These are phyloP conservation scores for Melanaphis sacchari DNA, from an alignment of 1,140 invertebrate genomes.

Conservation along the genomic window DNA sequence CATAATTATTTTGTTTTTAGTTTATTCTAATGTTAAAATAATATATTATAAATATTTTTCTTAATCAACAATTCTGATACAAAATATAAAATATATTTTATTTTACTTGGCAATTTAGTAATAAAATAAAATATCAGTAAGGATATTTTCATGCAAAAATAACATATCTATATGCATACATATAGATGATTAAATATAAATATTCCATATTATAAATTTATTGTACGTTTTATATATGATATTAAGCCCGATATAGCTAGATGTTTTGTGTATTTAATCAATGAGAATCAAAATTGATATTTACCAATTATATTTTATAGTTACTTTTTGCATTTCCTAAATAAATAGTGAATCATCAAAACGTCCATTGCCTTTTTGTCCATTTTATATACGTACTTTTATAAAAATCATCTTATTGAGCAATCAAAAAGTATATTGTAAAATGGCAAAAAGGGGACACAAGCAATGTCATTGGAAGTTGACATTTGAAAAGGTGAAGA, in stretches of 20 bases:
- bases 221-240: too few species aligned
- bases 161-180: too few species aligned
- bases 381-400: neutral
- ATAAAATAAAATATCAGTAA: too few species aligned
- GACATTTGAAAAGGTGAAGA: slow-evolving; percentile 54
- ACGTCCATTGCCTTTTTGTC: neutral
- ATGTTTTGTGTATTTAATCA: neutral
- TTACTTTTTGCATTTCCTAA: neutral
- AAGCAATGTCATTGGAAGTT: slow-evolving; percentile 21
- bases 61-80: neutral
- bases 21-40: neutral
- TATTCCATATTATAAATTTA: too few species aligned
- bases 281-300: neutral
- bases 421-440: slow-evolving; percentile 52
- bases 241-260: neutral
- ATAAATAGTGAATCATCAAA: slow-evolving; percentile 3
- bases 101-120: neutral
- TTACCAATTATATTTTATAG: neutral
- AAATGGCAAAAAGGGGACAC: slow-evolving; percentile 37
- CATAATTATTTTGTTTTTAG: neutral
- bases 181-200: neutral
- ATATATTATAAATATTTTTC: neutral
- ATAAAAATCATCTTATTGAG: slow-evolving; percentile 45
- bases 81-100: neutral
- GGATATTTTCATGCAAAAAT: neutral